Percentiles rank a stretch among this genome's conserved stretches.
phyloP scores from a whole-genome alignment of 1,140 invertebrate species.

The Sitobion miscanthi region DNA sequence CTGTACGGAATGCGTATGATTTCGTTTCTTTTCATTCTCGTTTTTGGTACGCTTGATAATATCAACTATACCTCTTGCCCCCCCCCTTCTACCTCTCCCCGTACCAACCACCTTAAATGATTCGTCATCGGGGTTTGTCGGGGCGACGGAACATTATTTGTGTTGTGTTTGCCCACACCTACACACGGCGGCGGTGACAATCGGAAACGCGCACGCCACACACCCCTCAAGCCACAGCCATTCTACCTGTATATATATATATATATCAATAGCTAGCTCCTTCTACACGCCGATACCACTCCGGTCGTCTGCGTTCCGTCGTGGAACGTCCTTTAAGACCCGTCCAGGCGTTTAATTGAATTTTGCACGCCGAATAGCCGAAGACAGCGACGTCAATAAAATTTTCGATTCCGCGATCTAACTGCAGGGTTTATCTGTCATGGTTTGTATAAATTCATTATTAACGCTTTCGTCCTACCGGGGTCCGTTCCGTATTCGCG shows the following conservation, averaged over 20 bases:
- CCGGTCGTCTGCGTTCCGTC: background rate
- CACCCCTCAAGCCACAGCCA: background rate
- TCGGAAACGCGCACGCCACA: background rate
- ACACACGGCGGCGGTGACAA: background rate
- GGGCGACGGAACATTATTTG: conserved; percentile 28
- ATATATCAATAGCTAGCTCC: background rate
- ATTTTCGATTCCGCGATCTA: background rate
- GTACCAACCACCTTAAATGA: background rate
- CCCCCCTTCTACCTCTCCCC: background rate
- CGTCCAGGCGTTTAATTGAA: conserved; percentile 40
- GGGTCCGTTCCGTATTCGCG: background rate
- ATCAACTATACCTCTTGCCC: background rate
- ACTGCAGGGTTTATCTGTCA: background rate
- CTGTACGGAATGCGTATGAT: conserved; percentile 41
- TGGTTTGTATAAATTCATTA: conserved; percentile 1
- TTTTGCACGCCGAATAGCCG: background rate
- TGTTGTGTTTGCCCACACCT: background rate
- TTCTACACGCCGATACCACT: background rate
- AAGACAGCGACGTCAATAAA: background rate
- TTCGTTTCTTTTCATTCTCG: conserved; percentile 45
- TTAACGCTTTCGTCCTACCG: conserved; percentile 11
- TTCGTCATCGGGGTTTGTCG: conserved; percentile 9
- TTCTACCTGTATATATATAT: background rate
- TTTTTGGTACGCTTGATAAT: conserved; percentile 47
- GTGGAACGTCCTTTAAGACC: background rate